phyloP scores from a whole-genome alignment of 2,113 vertebrate genomes.

The Sylvia atricapilla region DNA sequence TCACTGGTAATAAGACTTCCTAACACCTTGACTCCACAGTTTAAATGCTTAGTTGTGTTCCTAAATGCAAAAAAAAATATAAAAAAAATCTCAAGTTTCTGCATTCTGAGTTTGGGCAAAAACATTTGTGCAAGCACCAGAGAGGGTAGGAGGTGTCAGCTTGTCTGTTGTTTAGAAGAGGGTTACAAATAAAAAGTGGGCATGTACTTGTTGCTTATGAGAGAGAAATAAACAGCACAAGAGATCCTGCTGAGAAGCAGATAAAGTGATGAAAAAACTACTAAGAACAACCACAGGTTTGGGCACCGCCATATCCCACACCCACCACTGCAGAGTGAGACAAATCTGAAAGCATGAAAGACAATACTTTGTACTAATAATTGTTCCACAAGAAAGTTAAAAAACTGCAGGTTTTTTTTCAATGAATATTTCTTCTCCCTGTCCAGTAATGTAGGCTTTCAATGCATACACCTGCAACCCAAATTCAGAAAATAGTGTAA shows the following conservation, averaged over 20 bases:
- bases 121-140: rapidly evolving
- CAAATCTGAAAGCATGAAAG: not conserved
- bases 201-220: not conserved
- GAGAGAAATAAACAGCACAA: not conserved
- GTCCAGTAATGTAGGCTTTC: not conserved
- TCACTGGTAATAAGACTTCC: not conserved
- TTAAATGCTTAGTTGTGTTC: not conserved
- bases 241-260: not conserved
- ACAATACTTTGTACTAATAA: not conserved
- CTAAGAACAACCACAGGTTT: not conserved
- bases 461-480: not conserved
- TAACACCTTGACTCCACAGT: not conserved
- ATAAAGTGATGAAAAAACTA: not conserved
- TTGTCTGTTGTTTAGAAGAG: not conserved
- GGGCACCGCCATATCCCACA: not conserved
- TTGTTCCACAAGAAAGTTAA: not conserved
- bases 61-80: not conserved
- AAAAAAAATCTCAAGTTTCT: not conserved
- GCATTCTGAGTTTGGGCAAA: not conserved
- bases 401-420: not conserved
- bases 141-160: not conserved
- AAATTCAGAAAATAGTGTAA: not conserved
- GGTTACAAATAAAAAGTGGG: not conserved
- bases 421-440: not conserved
- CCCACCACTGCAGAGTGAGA: not conserved